A percentile compares a stretch with the other conserved stretches of the same genome.
phyloP scores from a whole-genome alignment of 2,797 vertebrate genomes.

The Chromis chromis region DNA sequence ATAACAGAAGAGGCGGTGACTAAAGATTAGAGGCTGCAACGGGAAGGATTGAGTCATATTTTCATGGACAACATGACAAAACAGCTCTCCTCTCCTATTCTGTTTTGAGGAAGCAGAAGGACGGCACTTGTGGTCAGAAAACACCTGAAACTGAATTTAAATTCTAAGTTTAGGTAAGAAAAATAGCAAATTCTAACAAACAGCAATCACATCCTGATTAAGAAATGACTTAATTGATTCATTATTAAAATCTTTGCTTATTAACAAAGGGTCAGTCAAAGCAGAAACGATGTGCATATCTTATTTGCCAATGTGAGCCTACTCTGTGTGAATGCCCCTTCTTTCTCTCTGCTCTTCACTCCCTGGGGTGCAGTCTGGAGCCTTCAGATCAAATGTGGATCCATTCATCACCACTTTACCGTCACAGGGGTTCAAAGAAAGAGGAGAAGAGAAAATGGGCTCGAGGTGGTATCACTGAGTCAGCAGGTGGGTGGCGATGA shows the following conservation, averaged over 20 bases:
- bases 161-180: too few relatives aligned
- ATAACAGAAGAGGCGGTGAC: slow-evolving; percentile 50
- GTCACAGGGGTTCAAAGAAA: slow-evolving; percentile 45
- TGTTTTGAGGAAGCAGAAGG: slow-evolving; percentile 14
- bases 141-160: background rate
- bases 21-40: slow-evolving; percentile 55
- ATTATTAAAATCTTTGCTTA: too few relatives aligned
- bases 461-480: slow-evolving; percentile 38
- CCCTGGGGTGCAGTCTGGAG: slow-evolving; percentile 23
- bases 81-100: slow-evolving; percentile 5
- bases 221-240: too few relatives aligned
- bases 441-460: slow-evolving; percentile 27
- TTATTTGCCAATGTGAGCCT: slow-evolving; percentile 8
- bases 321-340: background rate
- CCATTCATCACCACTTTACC: slow-evolving; percentile 48
- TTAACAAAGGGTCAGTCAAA: background rate
- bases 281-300: slow-evolving; percentile 1
- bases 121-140: background rate
- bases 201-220: too few relatives aligned
- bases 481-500: slow-evolving; percentile 65
- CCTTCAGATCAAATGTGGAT: slow-evolving; percentile 34
- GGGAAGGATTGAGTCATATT: slow-evolving; percentile 68
- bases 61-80: slow-evolving; percentile 37
- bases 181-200: background rate
- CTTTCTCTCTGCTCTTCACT: slow-evolving; percentile 21